Evolutionary conservation across 1,140 invertebrate species (phyloP).

Genomic region (Drosophila pruinosa): DNA sequence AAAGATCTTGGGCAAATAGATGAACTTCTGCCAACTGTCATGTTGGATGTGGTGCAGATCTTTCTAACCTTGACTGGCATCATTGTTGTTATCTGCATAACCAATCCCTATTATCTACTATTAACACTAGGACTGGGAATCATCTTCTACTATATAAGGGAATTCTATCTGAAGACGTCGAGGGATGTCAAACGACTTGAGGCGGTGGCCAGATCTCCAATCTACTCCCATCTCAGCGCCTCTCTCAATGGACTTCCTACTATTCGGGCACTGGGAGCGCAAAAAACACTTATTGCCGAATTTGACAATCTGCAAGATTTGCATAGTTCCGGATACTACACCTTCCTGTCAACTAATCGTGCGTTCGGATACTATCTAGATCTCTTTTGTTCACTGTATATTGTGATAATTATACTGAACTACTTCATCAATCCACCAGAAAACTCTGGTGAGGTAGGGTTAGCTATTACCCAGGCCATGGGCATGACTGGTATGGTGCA

Average conservation of each 20-base stretch:
- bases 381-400: slow-evolving; percentile 86
- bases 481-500: slow-evolving; percentile 89
- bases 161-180: slow-evolving; percentile 92
- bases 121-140: slow-evolving; percentile 88
- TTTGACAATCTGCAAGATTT: slow-evolving; percentile 87
- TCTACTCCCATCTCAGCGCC: slow-evolving; percentile 90
- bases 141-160: slow-evolving; percentile 89
- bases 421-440: slow-evolving; percentile 83
- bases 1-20: slow-evolving; percentile 92
- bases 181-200: slow-evolving; percentile 94
- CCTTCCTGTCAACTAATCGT: slow-evolving; percentile 90
- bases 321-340: slow-evolving; percentile 89
- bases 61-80: slow-evolving; percentile 86
- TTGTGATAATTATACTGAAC: slow-evolving; percentile 87
- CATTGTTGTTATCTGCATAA: slow-evolving; percentile 87
- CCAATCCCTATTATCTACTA: slow-evolving; percentile 89
- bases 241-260: slow-evolving; percentile 89
- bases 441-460: slow-evolving; percentile 87
- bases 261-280: slow-evolving; percentile 87
- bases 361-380: slow-evolving; percentile 92
- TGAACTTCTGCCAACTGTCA: slow-evolving; percentile 90
- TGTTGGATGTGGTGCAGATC: slow-evolving; percentile 91
- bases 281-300: slow-evolving; percentile 86
- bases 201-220: slow-evolving; percentile 88
- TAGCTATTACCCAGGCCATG: slow-evolving; percentile 93